Base-by-base conservation (phyloP, 2,797 vertebrate genomes). In the Odontamblyopus rebecca region DNA sequence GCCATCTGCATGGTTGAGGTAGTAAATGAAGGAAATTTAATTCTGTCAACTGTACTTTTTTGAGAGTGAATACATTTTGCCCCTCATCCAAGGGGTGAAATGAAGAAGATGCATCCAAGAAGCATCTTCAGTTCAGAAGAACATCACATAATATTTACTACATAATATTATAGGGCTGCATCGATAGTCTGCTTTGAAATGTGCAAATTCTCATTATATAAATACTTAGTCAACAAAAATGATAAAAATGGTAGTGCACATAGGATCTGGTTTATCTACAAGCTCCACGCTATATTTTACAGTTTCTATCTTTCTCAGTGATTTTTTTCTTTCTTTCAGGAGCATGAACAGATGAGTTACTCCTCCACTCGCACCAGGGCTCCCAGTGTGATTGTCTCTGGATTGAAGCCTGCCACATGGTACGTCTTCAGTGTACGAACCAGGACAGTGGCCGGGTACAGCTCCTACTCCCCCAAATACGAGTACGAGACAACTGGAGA, bases 341-440 rank as follows among this genome's bases (percentile, higher is more conserved):
- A 98, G 75, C 94, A 97, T 59, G 97, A 98, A 79, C 96, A 96
- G 91, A 85, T 95, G 86, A 98, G 96, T 91, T 98, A 97, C 91
- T 98, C 96, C 12, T 98, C 97, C 32, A 98, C 96, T 11, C 96
- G 95, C 81, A 96, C 96, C 90, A 98, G 96, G 82, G 95, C 94
- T 79, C 95, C 96, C 87, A 98, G 96, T 87, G 96, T 97, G 88
- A 97, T 98, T 87, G 90, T 98, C 92, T 96, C 96, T 54, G 96
- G 96, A 80, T 94, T 98, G 83, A 97, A 96, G 89, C 95, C 96
- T 70, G 94, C 95, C 72, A 97, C 97, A 89, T 96, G 95, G 91
- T 98, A 98, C n/a, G 81, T 97, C 91, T 98, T 98, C 93, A 95
- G 96, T 78, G 94, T 98, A 72, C 95, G 96, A 75, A 94, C 95